phyloP scores from a whole-genome alignment of 2,888 invertebrate genomes.

The Eristalis pertinax region DNA sequence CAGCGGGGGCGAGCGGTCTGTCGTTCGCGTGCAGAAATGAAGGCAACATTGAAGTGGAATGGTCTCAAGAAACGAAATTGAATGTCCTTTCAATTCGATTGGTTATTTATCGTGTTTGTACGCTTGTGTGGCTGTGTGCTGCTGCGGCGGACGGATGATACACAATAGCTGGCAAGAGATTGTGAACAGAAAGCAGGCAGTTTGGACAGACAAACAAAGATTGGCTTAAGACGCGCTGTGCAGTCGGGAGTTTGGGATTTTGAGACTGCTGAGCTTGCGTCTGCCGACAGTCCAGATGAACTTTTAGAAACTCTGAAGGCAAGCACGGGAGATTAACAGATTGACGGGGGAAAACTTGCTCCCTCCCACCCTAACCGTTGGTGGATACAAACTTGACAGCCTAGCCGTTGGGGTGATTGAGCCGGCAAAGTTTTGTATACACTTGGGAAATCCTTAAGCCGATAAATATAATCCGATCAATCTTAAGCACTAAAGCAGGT shows the following conservation, averaged over 20 bases:
- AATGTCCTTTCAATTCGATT: constrained; percentile 65
- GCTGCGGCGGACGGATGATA: neutral
- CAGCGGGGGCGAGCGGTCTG: neutral
- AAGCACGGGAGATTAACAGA: no score
- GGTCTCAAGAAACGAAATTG: constrained; percentile 53
- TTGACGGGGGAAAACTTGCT: no score
- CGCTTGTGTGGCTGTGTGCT: neutral
- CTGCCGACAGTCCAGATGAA: neutral
- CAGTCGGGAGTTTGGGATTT: neutral
- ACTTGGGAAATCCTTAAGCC: no score
- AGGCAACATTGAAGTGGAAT: constrained; percentile 1
- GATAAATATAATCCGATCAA: no score
- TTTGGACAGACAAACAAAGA: neutral
- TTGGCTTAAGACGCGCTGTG: neutral
- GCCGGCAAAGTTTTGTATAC: no score
- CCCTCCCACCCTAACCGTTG: no score
- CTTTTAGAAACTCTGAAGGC: no score
- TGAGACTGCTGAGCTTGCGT: neutral
- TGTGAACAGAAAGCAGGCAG: neutral
- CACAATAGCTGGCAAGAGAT: neutral
- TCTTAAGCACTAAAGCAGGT: no score
- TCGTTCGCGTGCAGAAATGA: neutral
- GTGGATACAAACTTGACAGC: no score
- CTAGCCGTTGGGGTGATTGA: no score
- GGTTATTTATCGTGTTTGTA: constrained; percentile 19